phyloP scores from a whole-genome alignment of 1,140 invertebrate species.

The Drosophila pachea region DNA sequence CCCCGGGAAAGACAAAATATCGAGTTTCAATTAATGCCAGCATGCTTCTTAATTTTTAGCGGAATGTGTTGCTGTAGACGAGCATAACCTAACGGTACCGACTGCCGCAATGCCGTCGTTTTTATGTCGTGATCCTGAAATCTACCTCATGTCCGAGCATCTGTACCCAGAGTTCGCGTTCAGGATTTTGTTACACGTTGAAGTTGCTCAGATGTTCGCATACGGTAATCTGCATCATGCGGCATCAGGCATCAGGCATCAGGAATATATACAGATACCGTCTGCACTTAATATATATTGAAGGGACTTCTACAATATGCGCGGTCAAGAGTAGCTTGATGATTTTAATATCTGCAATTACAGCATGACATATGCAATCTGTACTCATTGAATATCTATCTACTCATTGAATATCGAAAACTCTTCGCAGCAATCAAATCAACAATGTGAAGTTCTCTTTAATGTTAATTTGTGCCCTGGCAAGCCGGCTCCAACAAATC shows the following conservation, averaged over 20 bases:
- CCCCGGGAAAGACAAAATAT: conserved; percentile 70
- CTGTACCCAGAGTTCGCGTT: conserved; percentile 2
- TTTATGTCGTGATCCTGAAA: conserved; percentile 16
- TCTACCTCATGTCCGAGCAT: conserved; percentile 6
- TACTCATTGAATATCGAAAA: too few species aligned
- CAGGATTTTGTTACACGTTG: conserved; percentile 56
- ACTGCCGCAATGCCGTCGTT: conserved; percentile 4
- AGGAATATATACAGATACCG: too few species aligned
- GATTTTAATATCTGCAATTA: too few species aligned
- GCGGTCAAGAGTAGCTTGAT: too few species aligned
- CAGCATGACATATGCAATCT: too few species aligned
- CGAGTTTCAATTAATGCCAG: conserved; percentile 63
- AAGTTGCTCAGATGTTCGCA: not conserved
- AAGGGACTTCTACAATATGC: too few species aligned
- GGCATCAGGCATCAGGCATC: not conserved
- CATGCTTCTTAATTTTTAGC: conserved; percentile 59
- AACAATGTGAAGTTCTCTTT: conserved; percentile 29
- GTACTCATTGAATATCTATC: too few species aligned
- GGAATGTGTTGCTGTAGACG: conserved; percentile 58
- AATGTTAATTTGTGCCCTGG: conserved; percentile 40
- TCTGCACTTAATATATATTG: too few species aligned
- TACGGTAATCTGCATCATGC: not conserved
- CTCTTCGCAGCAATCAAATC: too few species aligned
- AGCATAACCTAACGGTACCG: conserved; percentile 54
- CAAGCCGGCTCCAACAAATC: conserved; percentile 57